Conservation (phyloP, 1,140 invertebrate genomes). For the Ooceraea biroi region DNA sequence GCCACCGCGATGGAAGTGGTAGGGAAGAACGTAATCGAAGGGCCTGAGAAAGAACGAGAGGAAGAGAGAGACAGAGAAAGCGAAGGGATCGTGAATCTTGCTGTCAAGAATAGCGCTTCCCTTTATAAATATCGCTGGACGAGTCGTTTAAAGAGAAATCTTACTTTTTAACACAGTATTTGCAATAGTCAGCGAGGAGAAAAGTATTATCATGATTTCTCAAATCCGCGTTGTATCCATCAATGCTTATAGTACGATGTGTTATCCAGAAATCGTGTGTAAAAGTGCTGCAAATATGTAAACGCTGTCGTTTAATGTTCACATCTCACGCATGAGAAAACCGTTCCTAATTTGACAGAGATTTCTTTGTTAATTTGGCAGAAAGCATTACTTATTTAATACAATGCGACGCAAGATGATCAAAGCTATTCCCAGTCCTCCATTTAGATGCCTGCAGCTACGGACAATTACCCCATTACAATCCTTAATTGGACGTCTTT, state of each 20-base stretch:
- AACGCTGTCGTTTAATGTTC: not conserved
- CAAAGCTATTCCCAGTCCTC: conserved; percentile 23
- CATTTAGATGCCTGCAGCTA: conserved; percentile 30
- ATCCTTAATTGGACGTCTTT: conserved; percentile 40
- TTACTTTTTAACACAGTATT: no score
- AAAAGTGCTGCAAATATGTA: not conserved
- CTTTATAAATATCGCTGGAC: not conserved
- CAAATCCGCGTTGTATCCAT: not conserved
- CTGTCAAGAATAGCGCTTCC: not conserved
- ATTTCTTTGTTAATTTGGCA: conserved; percentile 33
- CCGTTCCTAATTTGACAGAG: not conserved
- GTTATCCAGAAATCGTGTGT: not conserved
- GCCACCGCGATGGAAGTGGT: not conserved
- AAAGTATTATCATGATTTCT: not conserved
- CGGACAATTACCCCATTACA: conserved; percentile 48
- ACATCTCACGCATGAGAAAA: not conserved
- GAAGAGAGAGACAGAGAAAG: not conserved
- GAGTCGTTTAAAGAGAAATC: no score
- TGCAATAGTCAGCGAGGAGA: not conserved
- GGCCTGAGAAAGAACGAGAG: no score
- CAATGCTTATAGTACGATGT: not conserved
- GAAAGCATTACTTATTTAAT: not conserved
- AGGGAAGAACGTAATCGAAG: not conserved
- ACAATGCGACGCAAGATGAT: conserved; percentile 27
- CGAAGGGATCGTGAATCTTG: not conserved